Conservation (phyloP, 35 echinoderm and acorn worm genomes). For the Chiridota heheva region DNA sequence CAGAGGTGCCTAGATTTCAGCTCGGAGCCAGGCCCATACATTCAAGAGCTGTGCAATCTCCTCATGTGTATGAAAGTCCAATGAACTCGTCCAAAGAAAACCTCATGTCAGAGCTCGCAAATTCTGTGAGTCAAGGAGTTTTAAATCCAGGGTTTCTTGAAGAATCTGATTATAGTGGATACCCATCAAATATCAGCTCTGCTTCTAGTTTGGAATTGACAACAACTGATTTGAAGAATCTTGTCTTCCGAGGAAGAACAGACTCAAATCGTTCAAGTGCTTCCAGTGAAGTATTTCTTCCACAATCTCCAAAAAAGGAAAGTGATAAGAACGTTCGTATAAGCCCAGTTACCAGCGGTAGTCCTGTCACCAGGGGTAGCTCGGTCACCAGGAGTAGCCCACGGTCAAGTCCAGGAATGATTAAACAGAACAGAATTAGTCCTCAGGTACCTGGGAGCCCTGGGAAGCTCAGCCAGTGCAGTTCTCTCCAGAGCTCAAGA, state of each 20-base stretch:
- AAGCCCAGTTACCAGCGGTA: not conserved
- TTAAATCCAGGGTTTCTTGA: constrained; percentile 78
- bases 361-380: constrained; percentile 8
- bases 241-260: constrained; percentile 48
- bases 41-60: too few relatives aligned
- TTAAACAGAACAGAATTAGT: too few relatives aligned
- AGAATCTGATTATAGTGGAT: constrained; percentile 59
- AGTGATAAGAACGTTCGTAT: not conserved
- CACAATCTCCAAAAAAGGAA: constrained; percentile 23
- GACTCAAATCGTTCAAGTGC: constrained; percentile 59
- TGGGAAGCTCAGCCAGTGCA: constrained; percentile 15
- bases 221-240: constrained; percentile 35
- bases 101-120: constrained; percentile 34
- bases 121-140: constrained; percentile 32
- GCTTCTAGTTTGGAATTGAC: constrained; percentile 50
- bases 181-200: constrained; percentile 46
- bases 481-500: constrained; percentile 25
- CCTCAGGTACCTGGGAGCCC: not conserved
- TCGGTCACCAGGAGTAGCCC: constrained; percentile 25
- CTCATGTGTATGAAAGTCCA: constrained; percentile 26
- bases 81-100: constrained; percentile 54
- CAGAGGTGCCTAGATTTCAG: too few relatives aligned
- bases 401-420: too few relatives aligned
- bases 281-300: constrained; percentile 83
- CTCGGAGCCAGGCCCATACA: too few relatives aligned